Percentiles rank a stretch among this genome's conserved stretches.
Conservation (phyloP, 2,888 invertebrate genomes). For the Lutraria lutraria region DNA sequence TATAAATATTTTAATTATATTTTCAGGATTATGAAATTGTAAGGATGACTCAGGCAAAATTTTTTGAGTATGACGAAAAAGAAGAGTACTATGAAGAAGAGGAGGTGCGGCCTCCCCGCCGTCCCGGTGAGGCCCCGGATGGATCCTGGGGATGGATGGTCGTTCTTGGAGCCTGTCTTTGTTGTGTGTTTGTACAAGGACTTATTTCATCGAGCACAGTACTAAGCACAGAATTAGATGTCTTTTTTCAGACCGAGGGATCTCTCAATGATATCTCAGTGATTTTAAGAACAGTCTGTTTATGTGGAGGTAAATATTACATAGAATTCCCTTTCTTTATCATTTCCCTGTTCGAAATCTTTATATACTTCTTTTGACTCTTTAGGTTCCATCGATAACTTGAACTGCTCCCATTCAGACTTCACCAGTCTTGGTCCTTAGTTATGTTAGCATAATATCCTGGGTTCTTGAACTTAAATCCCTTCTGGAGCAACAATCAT, state of each 20-base stretch:
- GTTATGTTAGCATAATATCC: too few species aligned
- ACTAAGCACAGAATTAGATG: conserved; percentile 88
- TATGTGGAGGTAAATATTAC: conserved; percentile 89
- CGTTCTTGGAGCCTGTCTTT: conserved; percentile 81
- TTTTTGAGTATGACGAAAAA: conserved; percentile 68
- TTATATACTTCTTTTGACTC: too few species aligned
- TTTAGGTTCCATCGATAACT: too few species aligned
- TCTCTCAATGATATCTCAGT: background rate
- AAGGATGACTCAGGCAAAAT: conserved; percentile 64
- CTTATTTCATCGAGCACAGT: conserved; percentile 86
- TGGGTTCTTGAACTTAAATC: too few species aligned
- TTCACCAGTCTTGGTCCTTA: too few species aligned
- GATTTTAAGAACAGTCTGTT: conserved; percentile 90
- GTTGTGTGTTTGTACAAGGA: conserved; percentile 68
- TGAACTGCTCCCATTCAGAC: too few species aligned
- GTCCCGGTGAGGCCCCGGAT: conserved; percentile 79
- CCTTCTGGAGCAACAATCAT: too few species aligned
- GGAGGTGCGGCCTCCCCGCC: conserved; percentile 60
- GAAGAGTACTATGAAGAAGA: conserved; percentile 67
- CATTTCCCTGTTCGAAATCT: too few species aligned
- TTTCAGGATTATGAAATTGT: conserved; percentile 13
- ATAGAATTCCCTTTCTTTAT: background rate
- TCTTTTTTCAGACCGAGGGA: background rate
- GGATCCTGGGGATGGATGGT: conserved; percentile 86
- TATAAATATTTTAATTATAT: background rate